A percentile compares a stretch with the other conserved stretches of the same genome.
Evolutionary conservation across 2,797 vertebrate genomes (phyloP).

Genomic region (Sebastes ruberrimus): DNA sequence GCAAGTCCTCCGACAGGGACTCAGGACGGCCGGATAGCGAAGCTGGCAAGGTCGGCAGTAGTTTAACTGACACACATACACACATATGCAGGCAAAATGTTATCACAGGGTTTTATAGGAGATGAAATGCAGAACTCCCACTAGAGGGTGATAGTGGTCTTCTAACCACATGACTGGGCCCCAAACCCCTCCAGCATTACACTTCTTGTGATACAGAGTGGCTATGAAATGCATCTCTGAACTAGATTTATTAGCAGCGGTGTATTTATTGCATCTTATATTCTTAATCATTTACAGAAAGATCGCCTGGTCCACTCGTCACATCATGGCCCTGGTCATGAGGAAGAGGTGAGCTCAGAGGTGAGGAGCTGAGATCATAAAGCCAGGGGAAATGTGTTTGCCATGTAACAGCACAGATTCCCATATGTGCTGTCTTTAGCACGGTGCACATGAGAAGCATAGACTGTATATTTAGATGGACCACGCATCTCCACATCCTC

Average conservation of each 20-base stretch:
- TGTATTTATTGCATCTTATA: neutral
- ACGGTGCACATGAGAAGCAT: accelerated
- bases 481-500: too few relatives aligned
- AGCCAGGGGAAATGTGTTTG: neutral
- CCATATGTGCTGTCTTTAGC: neutral
- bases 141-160: constrained; percentile 75
- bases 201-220: neutral
- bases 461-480: too few relatives aligned
- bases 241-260: neutral
- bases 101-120: neutral
- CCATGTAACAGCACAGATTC: neutral
- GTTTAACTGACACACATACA: neutral
- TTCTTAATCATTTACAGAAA: constrained; percentile 75
- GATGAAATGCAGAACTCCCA: constrained; percentile 55
- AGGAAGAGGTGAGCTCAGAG: constrained; percentile 84
- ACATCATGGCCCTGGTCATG: constrained; percentile 86
- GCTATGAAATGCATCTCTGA: neutral
- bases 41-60: constrained; percentile 77
- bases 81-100: neutral
- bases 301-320: constrained; percentile 86
- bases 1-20: constrained; percentile 93
- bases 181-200: neutral
- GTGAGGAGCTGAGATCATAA: constrained; percentile 18
- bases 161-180: neutral
- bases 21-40: constrained; percentile 87